A percentile compares a stretch with the other conserved stretches of the same genome.
phyloP scores from a whole-genome alignment of 53 echinoderm and acorn worm species.

The Arbacia lixula region DNA sequence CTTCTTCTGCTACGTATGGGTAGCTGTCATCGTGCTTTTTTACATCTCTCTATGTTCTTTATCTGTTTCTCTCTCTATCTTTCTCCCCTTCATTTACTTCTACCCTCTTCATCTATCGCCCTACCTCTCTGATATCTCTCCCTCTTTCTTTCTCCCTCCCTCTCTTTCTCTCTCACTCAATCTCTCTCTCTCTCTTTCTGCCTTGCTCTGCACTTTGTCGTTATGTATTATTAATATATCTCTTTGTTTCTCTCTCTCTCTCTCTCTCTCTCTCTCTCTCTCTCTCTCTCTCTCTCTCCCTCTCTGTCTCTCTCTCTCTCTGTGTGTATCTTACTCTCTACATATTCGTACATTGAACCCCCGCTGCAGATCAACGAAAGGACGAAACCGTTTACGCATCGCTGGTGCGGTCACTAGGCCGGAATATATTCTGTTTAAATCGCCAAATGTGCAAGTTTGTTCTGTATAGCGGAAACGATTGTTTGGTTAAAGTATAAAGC shows the following conservation, averaged over 20 bases:
- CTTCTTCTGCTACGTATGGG: neutral
- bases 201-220: neutral
- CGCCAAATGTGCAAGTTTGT: too few species aligned
- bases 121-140: neutral
- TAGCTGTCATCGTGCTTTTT: neutral
- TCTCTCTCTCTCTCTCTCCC: too few species aligned
- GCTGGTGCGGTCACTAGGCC: too few species aligned
- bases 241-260: neutral
- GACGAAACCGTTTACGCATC: too few species aligned
- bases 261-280: neutral
- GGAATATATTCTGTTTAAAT: too few species aligned
- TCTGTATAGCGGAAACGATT: too few species aligned
- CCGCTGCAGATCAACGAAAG: too few species aligned
- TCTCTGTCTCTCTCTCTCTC: neutral
- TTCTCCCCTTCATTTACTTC: too few species aligned
- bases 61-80: neutral
- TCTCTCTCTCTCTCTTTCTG: too few species aligned
- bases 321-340: neutral
- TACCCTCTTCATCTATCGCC: neutral
- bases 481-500: too few species aligned
- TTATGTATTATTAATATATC: too few species aligned
- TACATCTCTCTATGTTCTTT: neutral
- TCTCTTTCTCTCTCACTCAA: neutral
- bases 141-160: neutral
- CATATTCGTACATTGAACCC: too few species aligned